Evolutionary conservation across 2,888 invertebrate species (phyloP).

Genomic region (Coenonympha arcania): DNA sequence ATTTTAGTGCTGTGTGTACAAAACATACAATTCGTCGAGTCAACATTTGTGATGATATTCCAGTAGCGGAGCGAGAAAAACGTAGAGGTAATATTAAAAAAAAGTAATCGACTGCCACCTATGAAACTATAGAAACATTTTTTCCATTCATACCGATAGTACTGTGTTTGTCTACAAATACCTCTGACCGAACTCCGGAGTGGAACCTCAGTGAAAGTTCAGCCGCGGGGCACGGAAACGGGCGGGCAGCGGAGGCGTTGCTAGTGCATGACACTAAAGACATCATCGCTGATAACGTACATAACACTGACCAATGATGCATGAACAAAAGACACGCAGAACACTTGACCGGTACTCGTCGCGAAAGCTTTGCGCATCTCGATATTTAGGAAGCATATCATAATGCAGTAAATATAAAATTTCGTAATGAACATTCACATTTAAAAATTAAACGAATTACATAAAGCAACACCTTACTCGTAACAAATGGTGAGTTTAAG

Average conservation of each 20-base stretch:
- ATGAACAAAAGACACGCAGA: neutral
- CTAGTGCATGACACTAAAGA: conserved; percentile 21
- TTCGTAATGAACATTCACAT: no score
- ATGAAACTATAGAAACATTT: neutral
- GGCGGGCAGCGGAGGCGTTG: conserved; percentile 30
- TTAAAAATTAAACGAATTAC: no score
- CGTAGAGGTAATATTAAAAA: no score
- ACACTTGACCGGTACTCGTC: neutral
- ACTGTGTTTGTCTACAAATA: conserved; percentile 19
- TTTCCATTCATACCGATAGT: neutral
- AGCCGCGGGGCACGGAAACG: conserved; percentile 40
- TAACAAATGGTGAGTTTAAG: no score
- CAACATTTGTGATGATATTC: no score
- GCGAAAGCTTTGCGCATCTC: neutral
- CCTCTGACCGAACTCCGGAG: conserved; percentile 11
- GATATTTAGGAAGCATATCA: no score
- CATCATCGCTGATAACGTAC: conserved; percentile 24
- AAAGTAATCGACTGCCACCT: no score
- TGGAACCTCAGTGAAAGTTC: conserved; percentile 42
- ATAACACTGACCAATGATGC: conserved; percentile 1
- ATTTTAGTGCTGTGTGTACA: no score
- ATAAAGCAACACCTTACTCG: no score
- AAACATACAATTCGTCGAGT: no score
- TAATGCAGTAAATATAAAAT: no score
- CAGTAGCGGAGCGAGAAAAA: no score